Conservation (phyloP, 2,797 vertebrate genomes). For the Mormyrops attenuatus region DNA sequence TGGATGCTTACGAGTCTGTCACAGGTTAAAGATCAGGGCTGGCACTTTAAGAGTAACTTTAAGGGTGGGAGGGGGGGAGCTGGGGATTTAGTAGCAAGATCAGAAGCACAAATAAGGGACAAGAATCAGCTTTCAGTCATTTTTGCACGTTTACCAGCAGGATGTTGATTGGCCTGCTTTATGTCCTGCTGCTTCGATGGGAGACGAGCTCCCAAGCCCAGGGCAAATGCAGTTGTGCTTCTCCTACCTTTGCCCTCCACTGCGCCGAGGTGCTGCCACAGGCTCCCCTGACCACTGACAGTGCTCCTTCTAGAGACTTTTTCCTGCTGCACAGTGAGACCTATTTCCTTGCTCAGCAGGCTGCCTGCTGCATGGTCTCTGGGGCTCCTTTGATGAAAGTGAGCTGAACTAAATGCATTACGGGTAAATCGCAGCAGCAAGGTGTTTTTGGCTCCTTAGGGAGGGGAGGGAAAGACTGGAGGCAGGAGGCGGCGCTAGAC, state of each 20-base stretch:
- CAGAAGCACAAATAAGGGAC: neutral
- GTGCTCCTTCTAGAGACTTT: constrained; percentile 17
- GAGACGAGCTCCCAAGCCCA: neutral
- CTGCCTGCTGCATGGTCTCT: constrained; percentile 27
- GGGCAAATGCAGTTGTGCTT: neutral
- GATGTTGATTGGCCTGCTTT: neutral
- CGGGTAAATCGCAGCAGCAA: constrained; percentile 5
- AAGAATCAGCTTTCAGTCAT: neutral
- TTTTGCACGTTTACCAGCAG: neutral
- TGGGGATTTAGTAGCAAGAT: neutral
- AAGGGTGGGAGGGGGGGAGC: neutral
- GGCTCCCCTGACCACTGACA: neutral
- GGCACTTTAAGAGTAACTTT: neutral
- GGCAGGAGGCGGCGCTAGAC: neutral
- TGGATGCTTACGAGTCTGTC: neutral
- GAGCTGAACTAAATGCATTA: constrained; percentile 33
- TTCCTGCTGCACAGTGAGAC: constrained; percentile 31
- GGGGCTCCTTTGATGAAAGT: constrained; percentile 18
- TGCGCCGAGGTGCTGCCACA: neutral
- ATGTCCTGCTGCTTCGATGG: neutral
- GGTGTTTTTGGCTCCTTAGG: neutral
- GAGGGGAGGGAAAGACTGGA: neutral
- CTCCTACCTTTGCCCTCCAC: neutral
- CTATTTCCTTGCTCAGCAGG: constrained; percentile 37
- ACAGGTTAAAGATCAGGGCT: neutral